Percentiles rank a stretch among this genome's conserved stretches.
Evolutionary conservation across 2,113 vertebrate genomes (phyloP).

Genomic region (Prionailurus viverrinus): DNA sequence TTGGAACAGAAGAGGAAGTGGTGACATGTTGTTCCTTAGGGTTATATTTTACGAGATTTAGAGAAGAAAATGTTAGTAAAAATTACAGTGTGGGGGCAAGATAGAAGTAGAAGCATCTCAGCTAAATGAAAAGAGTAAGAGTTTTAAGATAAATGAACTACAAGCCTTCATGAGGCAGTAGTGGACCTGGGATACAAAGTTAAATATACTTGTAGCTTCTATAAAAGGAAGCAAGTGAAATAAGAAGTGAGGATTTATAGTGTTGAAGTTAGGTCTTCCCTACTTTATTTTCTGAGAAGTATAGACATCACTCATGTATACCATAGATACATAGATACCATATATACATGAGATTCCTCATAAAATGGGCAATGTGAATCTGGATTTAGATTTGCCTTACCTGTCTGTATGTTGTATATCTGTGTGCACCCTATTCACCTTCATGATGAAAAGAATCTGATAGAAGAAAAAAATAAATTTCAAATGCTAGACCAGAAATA

Average conservation of each 20-base stretch:
- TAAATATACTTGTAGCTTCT: not conserved
- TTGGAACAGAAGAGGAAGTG: not conserved
- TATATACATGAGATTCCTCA: not conserved
- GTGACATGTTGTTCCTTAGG: not conserved
- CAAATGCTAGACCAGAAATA: not conserved
- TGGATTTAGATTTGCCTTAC: not conserved
- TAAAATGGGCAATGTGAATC: not conserved
- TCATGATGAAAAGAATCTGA: not conserved
- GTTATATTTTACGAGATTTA: not conserved
- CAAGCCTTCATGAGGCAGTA: not conserved
- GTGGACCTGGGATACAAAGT: not conserved
- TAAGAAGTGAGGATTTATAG: not conserved
- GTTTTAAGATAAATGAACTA: not conserved
- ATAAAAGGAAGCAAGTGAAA: not conserved
- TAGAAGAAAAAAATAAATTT: slow-evolving; percentile 16
- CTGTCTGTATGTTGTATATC: not conserved
- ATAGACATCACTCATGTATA: not conserved
- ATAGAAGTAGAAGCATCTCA: not conserved
- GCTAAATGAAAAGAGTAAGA: not conserved
- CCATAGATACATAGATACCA: not conserved
- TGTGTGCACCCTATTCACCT: not conserved
- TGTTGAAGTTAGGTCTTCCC: not conserved
- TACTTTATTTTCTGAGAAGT: not conserved
- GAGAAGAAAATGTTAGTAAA: slow-evolving; percentile 4
- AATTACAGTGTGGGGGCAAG: not conserved